Evolutionary conservation across 1,140 invertebrate genomes (phyloP), one percentile per base, ranked within the genome.

Genomic region (Phymorhynchus buccinoides): DNA sequence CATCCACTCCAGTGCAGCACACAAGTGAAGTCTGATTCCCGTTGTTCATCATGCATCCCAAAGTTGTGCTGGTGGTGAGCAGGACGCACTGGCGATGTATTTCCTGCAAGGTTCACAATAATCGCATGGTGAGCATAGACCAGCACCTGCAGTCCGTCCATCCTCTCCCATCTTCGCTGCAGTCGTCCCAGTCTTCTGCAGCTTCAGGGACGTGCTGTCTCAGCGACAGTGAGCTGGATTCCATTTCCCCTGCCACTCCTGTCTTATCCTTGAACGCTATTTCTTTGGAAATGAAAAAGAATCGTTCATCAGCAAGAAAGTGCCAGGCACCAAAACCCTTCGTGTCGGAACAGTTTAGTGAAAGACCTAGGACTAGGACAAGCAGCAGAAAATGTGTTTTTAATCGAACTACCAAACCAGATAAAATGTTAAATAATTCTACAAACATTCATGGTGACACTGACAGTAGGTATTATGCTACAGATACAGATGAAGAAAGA

Each of bases 161-260:
- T 44, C 37, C 81, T 71, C 62, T 22, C 18, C 32, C 41, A 1
- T 32, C 30, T 32, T 3, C n/a, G 9, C 12, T 37, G 3, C 68
- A n/a, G 14, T 12, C 68, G 12, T 6, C 68, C 7, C 30, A 62
- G 56, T 27, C 68, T 4, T 71, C 9, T 35, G 30, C 68, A 9
- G 7, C 68, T 32, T 41, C 18, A 27, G 6, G 14, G 14, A 62
- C 56, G 37, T 75, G 73, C 73, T 75, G 35, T 22, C 73, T 41
- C 73, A 83, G 81, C 73, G 81, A 83, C 44, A 41, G 81, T 42
- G 81, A 83, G 41, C 62, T 83, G 27, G 81, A 83, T 12, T 44
- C 41, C 2, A n/a, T 12, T 44, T 79, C 27, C 56, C 71, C 37
- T 32, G 7, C 37, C 71, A 73, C n/a, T 35, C 0, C 6, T 35